These are phyloP conservation scores for Antheraea yamamai DNA, from an alignment of 2,888 invertebrate species.

Conservation along the genomic window DNA sequence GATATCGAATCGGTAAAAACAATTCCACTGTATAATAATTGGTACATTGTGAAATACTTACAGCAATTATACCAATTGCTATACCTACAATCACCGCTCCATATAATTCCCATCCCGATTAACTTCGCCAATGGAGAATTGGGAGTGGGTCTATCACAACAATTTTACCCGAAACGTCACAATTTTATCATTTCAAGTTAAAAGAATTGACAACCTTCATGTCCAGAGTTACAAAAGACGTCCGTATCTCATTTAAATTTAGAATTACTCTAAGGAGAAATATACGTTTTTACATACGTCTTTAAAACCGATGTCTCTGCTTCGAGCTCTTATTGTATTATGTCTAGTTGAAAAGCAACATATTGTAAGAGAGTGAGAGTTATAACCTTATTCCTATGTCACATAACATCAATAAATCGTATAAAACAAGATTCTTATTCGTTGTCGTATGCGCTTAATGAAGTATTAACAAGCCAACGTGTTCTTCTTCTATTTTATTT, in stretches of 20 bases:
- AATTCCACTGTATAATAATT: background rate
- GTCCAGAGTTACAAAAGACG: slow-evolving; percentile 4
- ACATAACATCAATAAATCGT: too few species aligned
- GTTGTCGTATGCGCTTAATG: too few species aligned
- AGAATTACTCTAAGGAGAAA: slow-evolving; percentile 6
- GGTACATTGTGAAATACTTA: background rate
- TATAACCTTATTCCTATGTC: too few species aligned
- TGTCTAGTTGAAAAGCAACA: too few species aligned
- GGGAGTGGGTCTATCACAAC: background rate
- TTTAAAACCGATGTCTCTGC: background rate
- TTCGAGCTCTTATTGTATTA: background rate
- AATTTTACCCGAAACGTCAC: background rate
- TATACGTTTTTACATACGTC: background rate
- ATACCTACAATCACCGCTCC: background rate
- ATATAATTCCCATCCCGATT: background rate
- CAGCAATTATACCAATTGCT: slow-evolving; percentile 5
- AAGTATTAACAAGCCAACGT: too few species aligned
- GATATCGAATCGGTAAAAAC: background rate
- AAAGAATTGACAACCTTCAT: background rate
- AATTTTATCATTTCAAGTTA: background rate
- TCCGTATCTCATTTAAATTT: slow-evolving; percentile 7
- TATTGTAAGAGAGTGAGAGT: too few species aligned
- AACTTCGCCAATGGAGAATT: background rate
- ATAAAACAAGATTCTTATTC: too few species aligned
- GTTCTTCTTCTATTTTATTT: too few species aligned